These are phyloP conservation scores for Contarinia nasturtii DNA, from an alignment of 1,140 invertebrate species.

Conservation along the genomic window DNA sequence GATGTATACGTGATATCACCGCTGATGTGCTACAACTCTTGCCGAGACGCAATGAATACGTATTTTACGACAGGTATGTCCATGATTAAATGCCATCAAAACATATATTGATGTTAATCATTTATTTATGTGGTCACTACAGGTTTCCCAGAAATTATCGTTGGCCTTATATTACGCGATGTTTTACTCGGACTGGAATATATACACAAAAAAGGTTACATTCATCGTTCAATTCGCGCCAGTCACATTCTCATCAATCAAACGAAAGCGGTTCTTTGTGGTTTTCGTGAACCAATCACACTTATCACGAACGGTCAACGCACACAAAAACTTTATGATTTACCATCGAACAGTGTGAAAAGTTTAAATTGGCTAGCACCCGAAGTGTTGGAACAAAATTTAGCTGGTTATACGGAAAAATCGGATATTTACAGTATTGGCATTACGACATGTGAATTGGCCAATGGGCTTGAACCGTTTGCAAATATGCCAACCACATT, in stretches of 20 bases:
- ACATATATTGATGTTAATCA: not conserved
- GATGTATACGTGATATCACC: conserved; percentile 64
- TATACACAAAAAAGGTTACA: conserved; percentile 63
- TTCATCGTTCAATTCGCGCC: conserved; percentile 72
- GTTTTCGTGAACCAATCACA: conserved; percentile 54
- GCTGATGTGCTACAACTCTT: conserved; percentile 63
- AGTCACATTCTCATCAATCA: conserved; percentile 50
- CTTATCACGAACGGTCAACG: conserved; percentile 49
- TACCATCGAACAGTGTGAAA: conserved; percentile 43
- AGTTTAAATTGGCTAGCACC: conserved; percentile 78
- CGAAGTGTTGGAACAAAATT: conserved; percentile 79
- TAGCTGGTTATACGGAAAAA: conserved; percentile 70
- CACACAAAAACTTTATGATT: conserved; percentile 46
- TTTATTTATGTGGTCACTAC: conserved; percentile 4
- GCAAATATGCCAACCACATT: conserved; percentile 60
- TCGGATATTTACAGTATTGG: conserved; percentile 84
- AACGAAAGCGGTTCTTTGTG: conserved; percentile 33
- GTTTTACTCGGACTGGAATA: conserved; percentile 62
- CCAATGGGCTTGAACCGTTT: conserved; percentile 76
- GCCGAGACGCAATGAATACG: conserved; percentile 53
- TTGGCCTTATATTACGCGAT: conserved; percentile 61
- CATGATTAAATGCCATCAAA: not conserved
- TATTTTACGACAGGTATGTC: conserved; percentile 49
- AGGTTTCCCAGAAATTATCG: conserved; percentile 58
- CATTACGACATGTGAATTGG: conserved; percentile 72